These are phyloP conservation scores for Polypterus bichir DNA, from an alignment of 2,113 vertebrate species.

Conservation along the genomic window DNA sequence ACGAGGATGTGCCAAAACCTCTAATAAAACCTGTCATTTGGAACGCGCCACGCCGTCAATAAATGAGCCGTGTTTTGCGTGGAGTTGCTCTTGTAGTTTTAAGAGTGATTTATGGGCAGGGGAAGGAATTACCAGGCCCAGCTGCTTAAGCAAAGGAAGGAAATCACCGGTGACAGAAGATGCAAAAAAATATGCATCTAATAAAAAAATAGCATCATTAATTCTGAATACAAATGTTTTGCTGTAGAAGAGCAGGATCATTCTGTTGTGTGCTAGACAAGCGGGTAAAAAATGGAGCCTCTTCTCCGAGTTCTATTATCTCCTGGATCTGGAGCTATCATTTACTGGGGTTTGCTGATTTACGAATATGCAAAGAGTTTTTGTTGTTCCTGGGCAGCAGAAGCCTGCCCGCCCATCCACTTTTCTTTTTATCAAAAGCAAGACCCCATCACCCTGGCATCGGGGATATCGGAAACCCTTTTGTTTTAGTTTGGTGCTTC, in stretches of 20 bases:
- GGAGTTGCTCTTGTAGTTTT: neutral
- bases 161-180: neutral
- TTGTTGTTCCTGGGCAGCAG: too few relatives aligned
- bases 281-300: neutral
- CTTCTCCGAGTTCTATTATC: neutral
- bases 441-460: too few relatives aligned
- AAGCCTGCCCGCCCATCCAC: too few relatives aligned
- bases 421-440: too few relatives aligned
- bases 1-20: neutral
- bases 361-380: too few relatives aligned
- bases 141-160: neutral
- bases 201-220: neutral
- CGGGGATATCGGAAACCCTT: too few relatives aligned
- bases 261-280: neutral
- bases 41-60: neutral
- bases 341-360: neutral
- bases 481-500: too few relatives aligned
- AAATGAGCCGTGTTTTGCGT: neutral
- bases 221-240: neutral
- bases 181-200: too few relatives aligned
- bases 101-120: neutral
- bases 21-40: neutral
- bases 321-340: neutral
- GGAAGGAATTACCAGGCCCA: neutral
- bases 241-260: neutral